Percentiles rank a stretch among this genome's conserved stretches.
Conservation (phyloP, 2,113 vertebrate species). For the Aix galericulata region DNA sequence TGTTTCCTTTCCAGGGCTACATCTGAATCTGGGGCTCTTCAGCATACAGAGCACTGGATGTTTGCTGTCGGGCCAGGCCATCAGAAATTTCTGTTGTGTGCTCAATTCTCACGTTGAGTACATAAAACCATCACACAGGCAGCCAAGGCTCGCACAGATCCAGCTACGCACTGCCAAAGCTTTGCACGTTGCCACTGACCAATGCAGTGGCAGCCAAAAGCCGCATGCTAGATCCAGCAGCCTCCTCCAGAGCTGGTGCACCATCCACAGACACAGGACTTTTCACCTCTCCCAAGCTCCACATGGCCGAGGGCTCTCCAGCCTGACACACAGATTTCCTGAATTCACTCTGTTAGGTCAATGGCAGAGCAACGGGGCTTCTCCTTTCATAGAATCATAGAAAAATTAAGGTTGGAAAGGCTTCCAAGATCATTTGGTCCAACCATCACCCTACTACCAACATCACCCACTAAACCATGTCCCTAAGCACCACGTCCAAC, state of each 20-base stretch:
- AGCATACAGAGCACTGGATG: not conserved
- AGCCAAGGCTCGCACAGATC: slow-evolving; percentile 62
- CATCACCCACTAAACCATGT: too few species aligned
- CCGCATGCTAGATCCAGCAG: not conserved
- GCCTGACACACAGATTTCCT: not conserved
- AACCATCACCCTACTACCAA: too few species aligned
- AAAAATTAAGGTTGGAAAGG: too few species aligned
- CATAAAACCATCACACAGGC: slow-evolving; percentile 42
- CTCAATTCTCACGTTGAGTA: slow-evolving; percentile 56
- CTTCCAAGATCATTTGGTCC: too few species aligned
- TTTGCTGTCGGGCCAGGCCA: not conserved
- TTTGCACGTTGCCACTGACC: not conserved
- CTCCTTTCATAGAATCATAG: not conserved
- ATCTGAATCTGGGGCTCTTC: not conserved
- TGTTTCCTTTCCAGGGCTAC: not conserved
- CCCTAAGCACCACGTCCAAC: too few species aligned
- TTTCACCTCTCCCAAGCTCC: not conserved
- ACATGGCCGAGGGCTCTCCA: not conserved
- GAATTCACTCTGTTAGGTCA: not conserved
- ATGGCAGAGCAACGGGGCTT: not conserved
- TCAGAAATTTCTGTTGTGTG: slow-evolving; percentile 28
- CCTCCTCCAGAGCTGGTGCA: not conserved
- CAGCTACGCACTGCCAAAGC: not conserved
- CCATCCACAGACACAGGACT: not conserved
- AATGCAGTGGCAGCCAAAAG: not conserved